These are phyloP conservation scores for Xestia rhomboidea DNA, from an alignment of 2,888 invertebrate genomes.

Conservation along the genomic window DNA sequence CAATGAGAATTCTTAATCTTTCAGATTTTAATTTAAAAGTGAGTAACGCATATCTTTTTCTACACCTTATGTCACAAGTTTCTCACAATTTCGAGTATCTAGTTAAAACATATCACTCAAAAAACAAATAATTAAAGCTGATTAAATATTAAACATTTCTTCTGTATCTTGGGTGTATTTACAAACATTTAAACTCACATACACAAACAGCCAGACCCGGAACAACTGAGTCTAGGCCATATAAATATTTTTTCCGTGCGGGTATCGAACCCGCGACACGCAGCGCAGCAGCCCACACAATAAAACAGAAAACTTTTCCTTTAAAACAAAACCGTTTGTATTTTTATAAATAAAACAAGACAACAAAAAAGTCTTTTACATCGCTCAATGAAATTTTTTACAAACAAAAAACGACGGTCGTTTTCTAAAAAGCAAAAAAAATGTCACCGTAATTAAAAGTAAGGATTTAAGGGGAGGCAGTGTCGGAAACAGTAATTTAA, in stretches of 20 bases:
- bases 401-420: slow-evolving; percentile 30
- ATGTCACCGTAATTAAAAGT: slow-evolving; percentile 58
- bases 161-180: no score
- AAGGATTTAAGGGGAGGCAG: slow-evolving; percentile 40
- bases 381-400: slow-evolving; percentile 18
- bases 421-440: slow-evolving; percentile 37
- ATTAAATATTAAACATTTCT: no score
- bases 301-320: not conserved
- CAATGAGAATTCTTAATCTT: not conserved
- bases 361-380: not conserved
- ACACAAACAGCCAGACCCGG: no score
- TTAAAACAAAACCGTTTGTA: not conserved
- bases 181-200: no score
- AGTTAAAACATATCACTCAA: not conserved
- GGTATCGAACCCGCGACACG: no score
- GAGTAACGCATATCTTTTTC: not conserved
- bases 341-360: not conserved
- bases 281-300: no score
- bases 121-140: not conserved
- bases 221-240: no score
- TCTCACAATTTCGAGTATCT: not conserved
- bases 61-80: not conserved
- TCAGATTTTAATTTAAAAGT: not conserved
- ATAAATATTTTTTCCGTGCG: no score
- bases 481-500: slow-evolving; percentile 63